A percentile compares a stretch with the other conserved stretches of the same genome.
These are phyloP conservation scores for Ips typographus DNA, from an alignment of 1,140 invertebrate species.

Conservation along the genomic window DNA sequence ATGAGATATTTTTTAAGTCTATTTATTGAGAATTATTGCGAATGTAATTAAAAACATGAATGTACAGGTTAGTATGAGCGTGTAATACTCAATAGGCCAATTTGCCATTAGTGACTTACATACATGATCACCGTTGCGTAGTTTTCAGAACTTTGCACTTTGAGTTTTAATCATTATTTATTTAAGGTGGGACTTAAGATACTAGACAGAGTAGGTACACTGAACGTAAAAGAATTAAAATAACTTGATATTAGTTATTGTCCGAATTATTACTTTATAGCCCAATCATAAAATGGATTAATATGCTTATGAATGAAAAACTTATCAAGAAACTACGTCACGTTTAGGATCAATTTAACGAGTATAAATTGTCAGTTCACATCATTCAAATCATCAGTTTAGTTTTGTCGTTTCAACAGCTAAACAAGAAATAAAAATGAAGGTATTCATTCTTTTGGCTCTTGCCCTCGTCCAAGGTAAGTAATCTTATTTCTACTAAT, in stretches of 20 bases:
- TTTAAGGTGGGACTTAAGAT: too few relatives aligned
- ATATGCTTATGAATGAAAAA: background rate
- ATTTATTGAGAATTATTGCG: too few relatives aligned
- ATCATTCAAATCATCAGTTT: slow-evolving; percentile 1
- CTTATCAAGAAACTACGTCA: slow-evolving; percentile 5
- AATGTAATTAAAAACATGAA: too few relatives aligned
- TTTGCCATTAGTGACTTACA: too few relatives aligned
- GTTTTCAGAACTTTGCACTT: too few relatives aligned
- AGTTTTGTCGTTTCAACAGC: background rate
- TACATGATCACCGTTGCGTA: too few relatives aligned
- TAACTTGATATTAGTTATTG: background rate
- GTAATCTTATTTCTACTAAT: background rate
- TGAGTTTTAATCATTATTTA: too few relatives aligned
- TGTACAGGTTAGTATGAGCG: too few relatives aligned
- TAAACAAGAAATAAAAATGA: slow-evolving; percentile 13
- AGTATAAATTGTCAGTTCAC: background rate
- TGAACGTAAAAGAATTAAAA: background rate
- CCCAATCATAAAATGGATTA: background rate
- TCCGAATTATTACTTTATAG: slow-evolving; percentile 1
- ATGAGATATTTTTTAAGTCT: too few relatives aligned
- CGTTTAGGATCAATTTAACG: background rate
- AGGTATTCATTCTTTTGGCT: slow-evolving; percentile 16
- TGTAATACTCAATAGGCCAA: too few relatives aligned
- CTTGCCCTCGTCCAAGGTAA: slow-evolving; percentile 16
- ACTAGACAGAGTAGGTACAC: too few relatives aligned